Base-by-base conservation (phyloP, 1,140 invertebrate genomes). In the Drosophila cardini region DNA sequence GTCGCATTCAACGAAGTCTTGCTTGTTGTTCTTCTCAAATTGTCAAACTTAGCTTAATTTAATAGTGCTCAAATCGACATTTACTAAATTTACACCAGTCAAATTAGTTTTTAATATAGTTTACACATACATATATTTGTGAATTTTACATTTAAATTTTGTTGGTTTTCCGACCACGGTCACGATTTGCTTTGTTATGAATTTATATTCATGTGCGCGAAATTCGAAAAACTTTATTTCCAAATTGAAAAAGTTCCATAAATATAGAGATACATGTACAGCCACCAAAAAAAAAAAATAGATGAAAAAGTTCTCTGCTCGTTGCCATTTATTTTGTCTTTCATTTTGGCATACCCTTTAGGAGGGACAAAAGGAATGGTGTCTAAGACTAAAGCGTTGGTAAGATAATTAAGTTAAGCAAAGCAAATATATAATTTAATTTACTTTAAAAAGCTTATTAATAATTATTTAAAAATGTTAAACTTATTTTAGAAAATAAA, bases 221-320 rank as follows among this genome's bases (percentile, higher is more conserved):
- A 83, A 87, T 76, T 74, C 70, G 56, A 43, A 79, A 69, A 89
- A 89, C 84, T 89, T 89, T 89, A 90, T 79, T 89, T 84, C 68
- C 84, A 89, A 89, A 89, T 89, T 89, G 84, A 89, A 89, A 89
- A 89, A 89, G 84, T 89, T 89, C 80, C 80, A 89, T 89, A 89
- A 89, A 89, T 89, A 89, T 80, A 89, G 63, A 89, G 86, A 86
- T 84, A 84, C 84, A 74, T 75, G 72, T 48, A 56, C 26, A 67
- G 34, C 21, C n/a, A n/a, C n/a, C n/a, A n/a, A n/a, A n/a, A 26
- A 10, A 36, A 67, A 65, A 68, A 52, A 38, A 53, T 64, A 58
- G 65, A 58, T 57, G 62, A 87, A 84, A 84, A 86, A 86, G 75
- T 87, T 86, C 70, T 34, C 34, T 55, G 62, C 76, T 76, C 50